Conservation (phyloP, 1,140 invertebrate genomes). For the Onthophagus taurus region DNA sequence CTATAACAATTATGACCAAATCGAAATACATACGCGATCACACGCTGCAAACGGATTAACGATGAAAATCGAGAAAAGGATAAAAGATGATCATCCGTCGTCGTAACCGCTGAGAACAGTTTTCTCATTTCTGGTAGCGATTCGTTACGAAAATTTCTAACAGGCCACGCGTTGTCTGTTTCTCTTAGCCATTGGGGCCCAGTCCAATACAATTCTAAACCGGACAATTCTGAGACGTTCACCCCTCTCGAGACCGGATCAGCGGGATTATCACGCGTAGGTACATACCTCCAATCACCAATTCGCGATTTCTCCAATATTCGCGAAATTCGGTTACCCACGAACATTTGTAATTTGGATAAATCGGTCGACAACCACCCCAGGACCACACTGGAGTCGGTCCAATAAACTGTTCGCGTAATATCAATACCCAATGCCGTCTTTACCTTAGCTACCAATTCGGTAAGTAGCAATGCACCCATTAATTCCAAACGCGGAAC, state of each 20-base stretch:
- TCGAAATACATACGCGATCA: background rate
- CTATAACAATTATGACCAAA: background rate
- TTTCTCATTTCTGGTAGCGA: no score
- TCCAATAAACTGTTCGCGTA: no score
- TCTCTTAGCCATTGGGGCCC: constrained; percentile 2
- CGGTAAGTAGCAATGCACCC: background rate
- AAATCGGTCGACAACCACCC: background rate
- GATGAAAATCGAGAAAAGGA: background rate
- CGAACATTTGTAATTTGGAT: background rate
- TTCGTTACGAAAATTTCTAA: no score
- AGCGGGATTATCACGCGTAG: constrained; percentile 5
- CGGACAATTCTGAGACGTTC: background rate
- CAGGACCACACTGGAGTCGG: constrained; percentile 1
- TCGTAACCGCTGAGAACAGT: no score
- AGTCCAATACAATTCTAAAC: background rate
- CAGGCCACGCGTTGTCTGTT: no score
- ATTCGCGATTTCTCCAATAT: background rate
- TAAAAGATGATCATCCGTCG: no score
- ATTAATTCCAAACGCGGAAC: constrained; percentile 4
- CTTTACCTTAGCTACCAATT: no score
- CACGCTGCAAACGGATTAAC: background rate
- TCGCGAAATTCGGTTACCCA: background rate
- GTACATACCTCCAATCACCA: background rate
- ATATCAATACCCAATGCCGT: no score
- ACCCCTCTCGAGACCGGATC: background rate